These are phyloP conservation scores for Phytoseiulus persimilis DNA, from an alignment of 2,888 invertebrate species.

Conservation along the genomic window DNA sequence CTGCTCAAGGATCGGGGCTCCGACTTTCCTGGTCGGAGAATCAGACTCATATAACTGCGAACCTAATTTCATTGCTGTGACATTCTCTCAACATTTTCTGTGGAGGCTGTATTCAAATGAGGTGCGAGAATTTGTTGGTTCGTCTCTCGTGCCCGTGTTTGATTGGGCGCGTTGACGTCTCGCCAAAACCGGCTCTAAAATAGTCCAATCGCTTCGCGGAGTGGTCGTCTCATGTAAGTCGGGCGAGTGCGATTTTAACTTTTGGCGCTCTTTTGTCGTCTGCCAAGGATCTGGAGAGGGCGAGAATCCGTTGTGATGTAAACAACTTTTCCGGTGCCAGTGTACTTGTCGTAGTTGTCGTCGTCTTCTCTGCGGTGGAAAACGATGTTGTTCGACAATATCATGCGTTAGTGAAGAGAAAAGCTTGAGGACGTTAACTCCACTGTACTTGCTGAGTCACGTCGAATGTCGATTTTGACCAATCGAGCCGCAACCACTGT, in stretches of 20 bases:
- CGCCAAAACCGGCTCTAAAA: no score
- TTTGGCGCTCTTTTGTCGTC: background rate
- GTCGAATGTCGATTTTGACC: background rate
- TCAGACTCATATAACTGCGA: no score
- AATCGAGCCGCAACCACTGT: background rate
- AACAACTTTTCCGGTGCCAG: background rate
- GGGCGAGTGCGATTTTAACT: background rate
- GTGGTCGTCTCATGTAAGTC: no score
- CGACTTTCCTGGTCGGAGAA: no score
- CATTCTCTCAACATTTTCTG: no score
- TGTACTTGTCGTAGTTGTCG: background rate
- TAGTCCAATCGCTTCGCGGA: no score
- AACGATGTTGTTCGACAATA: background rate
- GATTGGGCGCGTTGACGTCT: no score
- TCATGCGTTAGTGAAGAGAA: background rate
- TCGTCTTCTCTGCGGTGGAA: background rate
- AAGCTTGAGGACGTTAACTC: background rate
- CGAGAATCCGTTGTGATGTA: background rate
- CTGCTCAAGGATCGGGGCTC: no score
- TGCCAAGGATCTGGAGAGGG: background rate
- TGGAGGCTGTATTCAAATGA: no score
- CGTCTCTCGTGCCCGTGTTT: no score
- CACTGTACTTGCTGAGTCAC: background rate
- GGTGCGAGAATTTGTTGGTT: no score
- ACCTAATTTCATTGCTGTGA: no score